Evolutionary conservation across 2,113 vertebrate genomes (phyloP).

Genomic region (Perca schrenkii): DNA sequence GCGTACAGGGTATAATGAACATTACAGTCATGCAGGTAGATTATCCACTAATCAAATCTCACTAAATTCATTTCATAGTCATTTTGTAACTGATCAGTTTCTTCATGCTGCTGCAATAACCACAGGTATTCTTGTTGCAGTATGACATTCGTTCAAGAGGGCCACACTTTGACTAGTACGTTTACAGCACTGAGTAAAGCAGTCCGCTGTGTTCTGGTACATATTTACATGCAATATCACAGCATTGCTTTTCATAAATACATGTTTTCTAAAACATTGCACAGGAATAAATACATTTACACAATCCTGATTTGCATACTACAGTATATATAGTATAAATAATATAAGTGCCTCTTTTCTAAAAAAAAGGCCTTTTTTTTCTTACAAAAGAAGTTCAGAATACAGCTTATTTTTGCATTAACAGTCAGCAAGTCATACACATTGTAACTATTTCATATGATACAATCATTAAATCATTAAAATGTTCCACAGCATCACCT

Average conservation of each 20-base stretch:
- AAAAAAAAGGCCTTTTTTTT: conserved; percentile 29
- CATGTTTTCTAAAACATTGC: conserved; percentile 43
- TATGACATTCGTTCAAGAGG: conserved; percentile 46
- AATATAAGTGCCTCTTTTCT: conserved; percentile 25
- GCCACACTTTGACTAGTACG: conserved; percentile 39
- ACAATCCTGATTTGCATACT: conserved; percentile 56
- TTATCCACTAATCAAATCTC: conserved; percentile 21
- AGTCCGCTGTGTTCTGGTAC: conserved; percentile 32
- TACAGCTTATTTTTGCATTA: conserved; percentile 72
- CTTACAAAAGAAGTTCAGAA: conserved; percentile 52
- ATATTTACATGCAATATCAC: conserved; percentile 71
- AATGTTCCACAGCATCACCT: conserved; percentile 29
- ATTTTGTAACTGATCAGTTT: conserved; percentile 10
- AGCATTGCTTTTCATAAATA: conserved; percentile 63
- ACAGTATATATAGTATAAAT: conserved; percentile 45
- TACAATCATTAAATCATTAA: conserved; percentile 56
- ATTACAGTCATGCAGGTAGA: conserved; percentile 64
- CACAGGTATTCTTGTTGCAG: not conserved
- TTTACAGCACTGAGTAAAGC: conserved; percentile 54
- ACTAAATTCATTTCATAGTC: not conserved
- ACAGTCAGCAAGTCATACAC: conserved; percentile 78
- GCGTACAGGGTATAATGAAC: conserved; percentile 28
- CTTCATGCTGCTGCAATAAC: conserved; percentile 60
- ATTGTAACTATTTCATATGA: conserved; percentile 45
- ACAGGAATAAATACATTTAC: conserved; percentile 59